Evolutionary conservation across 2,797 vertebrate species (phyloP).

Genomic region (Knipowitschia caucasica): DNA sequence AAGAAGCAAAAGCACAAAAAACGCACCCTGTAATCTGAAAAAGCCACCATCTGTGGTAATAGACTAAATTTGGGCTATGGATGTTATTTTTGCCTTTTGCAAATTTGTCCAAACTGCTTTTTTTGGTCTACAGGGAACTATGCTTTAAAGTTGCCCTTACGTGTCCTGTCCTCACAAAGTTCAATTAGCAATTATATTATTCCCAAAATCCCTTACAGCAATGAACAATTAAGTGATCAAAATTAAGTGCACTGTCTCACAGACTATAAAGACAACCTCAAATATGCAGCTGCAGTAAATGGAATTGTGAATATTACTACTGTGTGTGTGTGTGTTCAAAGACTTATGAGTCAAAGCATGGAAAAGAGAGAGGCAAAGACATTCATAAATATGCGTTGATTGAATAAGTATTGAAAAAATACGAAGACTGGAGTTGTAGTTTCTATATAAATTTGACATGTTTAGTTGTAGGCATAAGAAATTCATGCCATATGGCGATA

Average conservation of each 20-base stretch:
- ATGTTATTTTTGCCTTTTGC: constrained; percentile 72
- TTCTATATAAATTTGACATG: no score
- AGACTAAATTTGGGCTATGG: constrained; percentile 58
- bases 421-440: no score
- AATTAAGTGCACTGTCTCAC: constrained; percentile 15
- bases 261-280: constrained; percentile 22
- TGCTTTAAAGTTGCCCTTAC: constrained; percentile 34
- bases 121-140: constrained; percentile 44
- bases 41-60: constrained; percentile 46
- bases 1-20: constrained; percentile 37
- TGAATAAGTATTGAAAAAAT: no score
- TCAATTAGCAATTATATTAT: constrained; percentile 32
- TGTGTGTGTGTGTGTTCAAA: constrained; percentile 13
- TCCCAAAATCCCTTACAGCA: constrained; percentile 23
- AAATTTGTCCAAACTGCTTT: constrained; percentile 56
- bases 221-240: constrained; percentile 39
- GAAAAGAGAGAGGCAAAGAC: constrained; percentile 11
- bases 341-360: constrained; percentile 5
- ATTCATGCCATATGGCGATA: no score
- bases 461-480: no score
- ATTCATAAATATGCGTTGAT: not conserved
- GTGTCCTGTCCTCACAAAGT: constrained; percentile 41
- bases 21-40: constrained; percentile 64
- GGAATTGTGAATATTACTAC: constrained; percentile 15
- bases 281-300: constrained; percentile 29